These are phyloP conservation scores for Pedionomus torquatus DNA, from an alignment of 2,113 vertebrate species.

Conservation along the genomic window DNA sequence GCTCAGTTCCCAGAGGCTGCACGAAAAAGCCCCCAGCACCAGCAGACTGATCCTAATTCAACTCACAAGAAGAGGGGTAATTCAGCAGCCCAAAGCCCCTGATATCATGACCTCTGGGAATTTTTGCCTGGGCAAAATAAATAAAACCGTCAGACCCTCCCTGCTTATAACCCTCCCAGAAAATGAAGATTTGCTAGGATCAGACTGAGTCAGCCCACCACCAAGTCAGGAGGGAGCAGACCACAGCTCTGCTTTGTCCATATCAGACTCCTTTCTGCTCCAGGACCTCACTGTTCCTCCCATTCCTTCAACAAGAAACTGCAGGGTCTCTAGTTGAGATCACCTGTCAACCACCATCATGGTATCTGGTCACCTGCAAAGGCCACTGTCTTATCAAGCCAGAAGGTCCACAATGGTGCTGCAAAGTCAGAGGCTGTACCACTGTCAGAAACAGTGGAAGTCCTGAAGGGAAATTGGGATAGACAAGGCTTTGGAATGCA, in stretches of 20 bases:
- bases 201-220: neutral
- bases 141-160: neutral
- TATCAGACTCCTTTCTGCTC: neutral
- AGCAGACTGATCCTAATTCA: neutral
- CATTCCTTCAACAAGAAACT: neutral
- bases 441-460: neutral
- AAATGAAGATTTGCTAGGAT: neutral
- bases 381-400: neutral
- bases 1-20: neutral
- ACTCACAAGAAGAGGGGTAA: neutral
- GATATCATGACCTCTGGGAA: neutral
- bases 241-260: neutral
- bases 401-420: neutral
- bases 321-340: neutral
- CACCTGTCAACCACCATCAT: fast-evolving
- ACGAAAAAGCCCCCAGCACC: neutral
- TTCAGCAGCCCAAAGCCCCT: neutral
- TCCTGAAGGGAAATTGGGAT: neutral
- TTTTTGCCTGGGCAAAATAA: neutral
- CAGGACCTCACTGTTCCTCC: neutral
- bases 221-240: neutral
- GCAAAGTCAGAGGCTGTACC: neutral
- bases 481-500: neutral
- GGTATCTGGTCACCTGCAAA: neutral
- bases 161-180: neutral